phyloP scores from a whole-genome alignment of 2,113 vertebrate genomes.

The Hassar affinis region DNA sequence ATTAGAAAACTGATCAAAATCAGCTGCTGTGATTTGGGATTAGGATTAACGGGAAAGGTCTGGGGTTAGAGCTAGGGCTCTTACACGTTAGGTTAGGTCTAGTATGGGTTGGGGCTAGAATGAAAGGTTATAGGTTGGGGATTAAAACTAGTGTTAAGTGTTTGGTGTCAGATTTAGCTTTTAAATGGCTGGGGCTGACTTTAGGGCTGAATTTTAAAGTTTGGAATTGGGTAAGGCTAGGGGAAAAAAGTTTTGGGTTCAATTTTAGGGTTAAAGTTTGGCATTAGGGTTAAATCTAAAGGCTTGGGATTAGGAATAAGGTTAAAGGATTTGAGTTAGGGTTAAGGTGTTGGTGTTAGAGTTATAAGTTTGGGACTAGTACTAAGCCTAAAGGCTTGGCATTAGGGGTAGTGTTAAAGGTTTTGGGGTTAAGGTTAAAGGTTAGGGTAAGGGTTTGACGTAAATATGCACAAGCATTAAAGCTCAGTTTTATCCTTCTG shows the following conservation, averaged over 20 bases:
- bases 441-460: neutral
- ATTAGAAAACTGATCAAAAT: neutral
- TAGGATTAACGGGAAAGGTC: neutral
- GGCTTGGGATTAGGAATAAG: neutral
- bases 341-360: neutral
- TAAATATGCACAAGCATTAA: neutral
- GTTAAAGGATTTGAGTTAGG: neutral
- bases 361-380: neutral
- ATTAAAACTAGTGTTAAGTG: too few relatives aligned
- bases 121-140: neutral
- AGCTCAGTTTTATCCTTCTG: neutral
- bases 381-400: neutral
- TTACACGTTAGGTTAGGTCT: neutral
- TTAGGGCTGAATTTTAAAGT: neutral
- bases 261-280: too few relatives aligned
- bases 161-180: too few relatives aligned
- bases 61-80: neutral
- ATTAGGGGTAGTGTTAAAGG: neutral
- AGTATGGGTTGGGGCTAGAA: neutral
- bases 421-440: neutral
- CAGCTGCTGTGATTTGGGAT: neutral
- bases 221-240: neutral
- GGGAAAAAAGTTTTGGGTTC: too few relatives aligned
- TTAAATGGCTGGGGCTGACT: neutral
- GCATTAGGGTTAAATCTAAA: too few relatives aligned